These are phyloP conservation scores for Microhierax caerulescens DNA, from an alignment of 2,797 vertebrate species.

Conservation along the genomic window DNA sequence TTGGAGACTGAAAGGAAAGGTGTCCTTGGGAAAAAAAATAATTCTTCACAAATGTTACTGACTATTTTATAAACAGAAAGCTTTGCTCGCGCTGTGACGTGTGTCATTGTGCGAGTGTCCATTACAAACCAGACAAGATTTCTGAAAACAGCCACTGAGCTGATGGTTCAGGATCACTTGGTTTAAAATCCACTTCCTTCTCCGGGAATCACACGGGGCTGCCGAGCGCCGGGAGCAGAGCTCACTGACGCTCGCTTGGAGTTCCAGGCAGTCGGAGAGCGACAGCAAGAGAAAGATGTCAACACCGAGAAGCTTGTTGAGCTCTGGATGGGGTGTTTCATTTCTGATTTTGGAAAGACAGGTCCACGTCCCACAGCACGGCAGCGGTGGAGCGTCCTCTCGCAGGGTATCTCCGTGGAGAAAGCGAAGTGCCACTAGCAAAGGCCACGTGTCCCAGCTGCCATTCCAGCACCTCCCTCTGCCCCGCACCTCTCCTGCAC, in stretches of 20 bases:
- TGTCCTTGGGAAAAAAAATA: conserved; percentile 59
- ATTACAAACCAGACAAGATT: neutral
- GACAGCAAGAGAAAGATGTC: neutral
- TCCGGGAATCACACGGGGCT: neutral
- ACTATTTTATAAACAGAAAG: conserved; percentile 17
- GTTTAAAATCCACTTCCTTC: neutral
- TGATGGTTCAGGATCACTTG: neutral
- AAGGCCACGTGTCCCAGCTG: fast-evolving
- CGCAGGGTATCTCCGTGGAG: fast-evolving
- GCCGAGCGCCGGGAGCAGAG: neutral
- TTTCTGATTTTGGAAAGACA: neutral
- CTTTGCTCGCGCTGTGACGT: neutral
- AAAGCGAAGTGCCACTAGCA: neutral
- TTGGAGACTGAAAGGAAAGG: conserved; percentile 49
- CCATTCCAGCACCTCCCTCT: neutral
- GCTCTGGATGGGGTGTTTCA: neutral
- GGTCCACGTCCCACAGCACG: fast-evolving
- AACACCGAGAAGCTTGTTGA: neutral
- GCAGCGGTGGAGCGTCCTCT: fast-evolving
- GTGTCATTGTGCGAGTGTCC: neutral
- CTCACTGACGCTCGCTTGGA: fast-evolving
- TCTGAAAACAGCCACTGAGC: neutral
- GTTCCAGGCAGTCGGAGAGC: neutral
- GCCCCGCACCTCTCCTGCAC: neutral
- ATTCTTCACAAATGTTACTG: neutral